Conservation (phyloP, 2,113 vertebrate species). For the Dasypus novemcinctus region DNA sequence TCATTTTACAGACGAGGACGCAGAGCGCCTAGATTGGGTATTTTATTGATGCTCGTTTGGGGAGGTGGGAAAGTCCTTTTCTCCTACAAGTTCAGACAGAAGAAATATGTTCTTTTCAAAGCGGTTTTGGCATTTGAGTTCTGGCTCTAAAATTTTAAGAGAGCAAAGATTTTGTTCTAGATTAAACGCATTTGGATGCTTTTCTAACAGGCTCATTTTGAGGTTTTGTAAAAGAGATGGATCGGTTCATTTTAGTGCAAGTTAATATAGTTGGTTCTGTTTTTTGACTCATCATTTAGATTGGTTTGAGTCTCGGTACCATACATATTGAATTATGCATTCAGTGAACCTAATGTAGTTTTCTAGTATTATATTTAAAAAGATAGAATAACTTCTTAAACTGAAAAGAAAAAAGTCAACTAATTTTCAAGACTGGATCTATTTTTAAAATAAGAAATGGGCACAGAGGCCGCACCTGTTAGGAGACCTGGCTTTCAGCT, state of each 20-base stretch:
- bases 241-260: conserved; percentile 62
- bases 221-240: conserved; percentile 14
- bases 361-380: conserved; percentile 49
- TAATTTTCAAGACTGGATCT: background rate
- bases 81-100: conserved; percentile 31
- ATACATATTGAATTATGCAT: conserved; percentile 51
- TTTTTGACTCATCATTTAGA: conserved; percentile 62
- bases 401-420: background rate
- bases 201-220: conserved; percentile 50
- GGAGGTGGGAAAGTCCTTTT: background rate
- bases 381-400: background rate
- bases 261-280: conserved; percentile 50
- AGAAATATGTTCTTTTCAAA: conserved; percentile 30
- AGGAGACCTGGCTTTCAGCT: too few species aligned
- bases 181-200: conserved; percentile 12
- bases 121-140: conserved; percentile 31
- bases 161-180: conserved; percentile 21
- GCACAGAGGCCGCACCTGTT: too few species aligned
- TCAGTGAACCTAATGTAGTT: conserved; percentile 30
- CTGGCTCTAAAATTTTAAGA: background rate
- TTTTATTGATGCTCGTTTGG: conserved; percentile 10
- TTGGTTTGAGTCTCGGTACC: conserved; percentile 40
- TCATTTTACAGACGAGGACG: background rate
- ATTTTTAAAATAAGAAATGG: background rate
- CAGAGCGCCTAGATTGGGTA: background rate